Evolutionary conservation across 2,113 vertebrate species (phyloP).

Genomic region (Ailuropoda melanoleuca): DNA sequence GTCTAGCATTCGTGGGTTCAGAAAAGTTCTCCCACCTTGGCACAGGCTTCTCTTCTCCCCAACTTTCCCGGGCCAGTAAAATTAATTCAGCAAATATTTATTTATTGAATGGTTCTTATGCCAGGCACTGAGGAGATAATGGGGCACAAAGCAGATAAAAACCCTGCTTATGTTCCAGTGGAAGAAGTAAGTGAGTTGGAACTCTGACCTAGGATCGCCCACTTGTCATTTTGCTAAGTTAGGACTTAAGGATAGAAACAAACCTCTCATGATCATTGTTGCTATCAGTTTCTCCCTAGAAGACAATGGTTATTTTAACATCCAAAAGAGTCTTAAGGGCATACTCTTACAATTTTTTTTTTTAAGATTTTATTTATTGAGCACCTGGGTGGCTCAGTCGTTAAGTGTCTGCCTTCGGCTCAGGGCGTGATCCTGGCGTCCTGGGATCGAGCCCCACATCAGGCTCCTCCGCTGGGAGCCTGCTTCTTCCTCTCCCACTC

Average conservation of each 20-base stretch:
- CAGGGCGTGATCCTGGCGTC: too few relatives aligned
- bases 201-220: background rate
- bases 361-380: too few relatives aligned
- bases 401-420: too few relatives aligned
- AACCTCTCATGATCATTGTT: background rate
- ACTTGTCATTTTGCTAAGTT: background rate
- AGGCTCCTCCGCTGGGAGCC: too few relatives aligned
- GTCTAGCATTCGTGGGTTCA: background rate
- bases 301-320: background rate
- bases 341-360: background rate
- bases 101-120: background rate
- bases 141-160: background rate
- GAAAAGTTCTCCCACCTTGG: background rate
- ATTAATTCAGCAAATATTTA: background rate
- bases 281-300: background rate
- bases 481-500: too few relatives aligned
- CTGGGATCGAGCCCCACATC: too few relatives aligned
- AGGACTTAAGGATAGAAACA: background rate
- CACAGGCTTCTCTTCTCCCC: background rate
- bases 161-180: background rate
- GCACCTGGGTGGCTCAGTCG: too few relatives aligned
- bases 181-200: background rate
- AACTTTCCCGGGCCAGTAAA: background rate
- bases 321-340: background rate
- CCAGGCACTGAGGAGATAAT: background rate